These are phyloP conservation scores for Drosophila tanythrix DNA, from an alignment of 2,888 invertebrate species.

Conservation along the genomic window DNA sequence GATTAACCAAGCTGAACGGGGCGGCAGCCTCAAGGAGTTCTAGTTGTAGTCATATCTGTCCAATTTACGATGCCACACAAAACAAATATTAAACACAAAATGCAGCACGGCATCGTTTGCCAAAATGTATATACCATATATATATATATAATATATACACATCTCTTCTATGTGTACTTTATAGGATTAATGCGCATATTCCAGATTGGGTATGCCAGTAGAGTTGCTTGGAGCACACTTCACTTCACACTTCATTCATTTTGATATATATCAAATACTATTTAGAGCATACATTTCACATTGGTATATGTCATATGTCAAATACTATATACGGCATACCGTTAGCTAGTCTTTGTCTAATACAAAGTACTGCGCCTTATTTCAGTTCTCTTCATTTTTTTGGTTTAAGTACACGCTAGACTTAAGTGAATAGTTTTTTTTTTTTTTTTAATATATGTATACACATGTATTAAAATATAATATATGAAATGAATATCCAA, in stretches of 20 bases:
- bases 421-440: constrained; percentile 52
- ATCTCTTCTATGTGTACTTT: constrained; percentile 32
- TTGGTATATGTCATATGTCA: constrained; percentile 8
- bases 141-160: constrained; percentile 19
- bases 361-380: constrained; percentile 42
- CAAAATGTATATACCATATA: constrained; percentile 40
- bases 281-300: constrained; percentile 3
- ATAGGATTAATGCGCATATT: constrained; percentile 24
- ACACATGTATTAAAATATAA: constrained; percentile 10
- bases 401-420: constrained; percentile 29
- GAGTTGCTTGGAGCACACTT: constrained; percentile 9
- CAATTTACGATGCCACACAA: constrained; percentile 19
- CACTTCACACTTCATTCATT: not conserved
- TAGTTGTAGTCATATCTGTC: constrained; percentile 32
- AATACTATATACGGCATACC: constrained; percentile 18
- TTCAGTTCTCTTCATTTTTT: constrained; percentile 18
- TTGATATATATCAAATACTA: constrained; percentile 9
- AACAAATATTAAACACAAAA: not conserved
- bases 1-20: constrained; percentile 80
- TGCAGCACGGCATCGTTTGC: constrained; percentile 13
- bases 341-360: constrained; percentile 43
- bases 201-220: constrained; percentile 9
- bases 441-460: constrained; percentile 6
- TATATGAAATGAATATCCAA: constrained; percentile 38
- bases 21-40: constrained; percentile 82